Evolutionary conservation across 2,888 invertebrate species (phyloP), one percentile per base, ranked within the genome.

Genomic region (Cryptocephalus moraei): DNA sequence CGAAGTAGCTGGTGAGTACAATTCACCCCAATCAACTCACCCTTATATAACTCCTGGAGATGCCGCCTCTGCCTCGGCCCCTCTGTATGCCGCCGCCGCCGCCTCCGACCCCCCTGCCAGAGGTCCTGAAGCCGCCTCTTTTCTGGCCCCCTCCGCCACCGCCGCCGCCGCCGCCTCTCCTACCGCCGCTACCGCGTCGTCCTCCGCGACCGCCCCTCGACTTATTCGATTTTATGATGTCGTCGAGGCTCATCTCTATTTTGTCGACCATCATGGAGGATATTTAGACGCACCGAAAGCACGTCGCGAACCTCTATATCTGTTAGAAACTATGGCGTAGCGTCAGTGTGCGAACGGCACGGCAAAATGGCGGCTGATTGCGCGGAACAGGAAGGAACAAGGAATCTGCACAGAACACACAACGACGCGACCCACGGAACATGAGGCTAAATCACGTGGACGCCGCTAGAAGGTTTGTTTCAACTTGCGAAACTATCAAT

Each of bases 171-270:
- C 78, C 81, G 69, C 83, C 79, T 62, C 84, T 82, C 65, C 84
- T 80, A 61, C 62, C 59, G 39, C 66, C 56, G 43, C 62, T 54
- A 12, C 75, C 69, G 11, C 75, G 67, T 31, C 73, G 67, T 33
- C 79, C 74, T 46, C 78, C 74, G 42, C 80, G 78, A 45, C 81
- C 77, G 55, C 83, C 75, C 53, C 81, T 78, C 51, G 77, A 76
- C 73, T 84, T 89, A 61, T 79, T 86, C 65, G 83, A 84, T 75
- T 90, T 94, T 63, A 96, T 96, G 51, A 96, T 93, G 61, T 96
- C 96, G 70, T 96, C 96, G 59, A 96, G 79, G 66, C 94, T 93
- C 90, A 95, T 89, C 73, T 96, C 95, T 72, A 96, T 90, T 77
- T 90, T 92, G 67, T 92, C 91, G 63, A 86, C 86, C 91, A 92